Evolutionary conservation across 2,797 vertebrate genomes (phyloP), one percentile per base, ranked within the genome.

Genomic region (Malacoctenus gilli): DNA sequence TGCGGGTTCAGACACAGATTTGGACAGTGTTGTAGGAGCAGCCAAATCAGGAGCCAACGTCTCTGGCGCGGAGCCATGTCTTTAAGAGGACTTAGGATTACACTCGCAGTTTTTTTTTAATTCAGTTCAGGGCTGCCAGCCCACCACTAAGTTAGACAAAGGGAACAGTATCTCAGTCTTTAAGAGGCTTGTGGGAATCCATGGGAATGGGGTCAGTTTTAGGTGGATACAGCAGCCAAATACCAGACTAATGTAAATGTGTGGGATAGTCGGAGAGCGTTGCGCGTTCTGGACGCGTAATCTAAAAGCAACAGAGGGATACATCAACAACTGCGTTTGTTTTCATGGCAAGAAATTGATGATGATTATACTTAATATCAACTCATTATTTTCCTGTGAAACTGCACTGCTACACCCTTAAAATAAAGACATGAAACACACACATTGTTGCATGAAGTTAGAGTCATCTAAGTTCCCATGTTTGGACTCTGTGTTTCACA

Each of bases 131-230:
- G 42, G 15, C 34, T 57, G 44, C 52, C 60, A 72, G 32, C 48
- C 15, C 52, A 67, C 70, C 44, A 57, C 62, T 42, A 20, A 47
- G 42, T 51, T 41, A 52, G 46, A 79, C 74, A 83, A 77, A 78
- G 52, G 34, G 48, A 67, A 73, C 53, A 61, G 56, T 59, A 46
- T 8, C 30, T 50, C 50, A 59, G 59, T 70, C 51, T 67, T 69
- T 49, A 57, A 69, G 60, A 66, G 58, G 54, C 32, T 51, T 59
- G 56, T 69, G 49, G 46, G 50, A 70, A 71, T 37, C 62, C 66
- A 62, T 77, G 78, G 80, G 83, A 85, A 86, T 72, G 38, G 46
- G 77, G 77, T 84, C 72, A 80, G 61, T 61, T 80, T 79, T 47
- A 49, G 35, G 39, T 42, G 68, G 46, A 56, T 50, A 40, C 42